Percentiles rank a stretch among this genome's conserved stretches.
Evolutionary conservation across 37 sponge, comb jelly and placozoan genomes (phyloP).

Genomic region (Beroe forskalii): DNA sequence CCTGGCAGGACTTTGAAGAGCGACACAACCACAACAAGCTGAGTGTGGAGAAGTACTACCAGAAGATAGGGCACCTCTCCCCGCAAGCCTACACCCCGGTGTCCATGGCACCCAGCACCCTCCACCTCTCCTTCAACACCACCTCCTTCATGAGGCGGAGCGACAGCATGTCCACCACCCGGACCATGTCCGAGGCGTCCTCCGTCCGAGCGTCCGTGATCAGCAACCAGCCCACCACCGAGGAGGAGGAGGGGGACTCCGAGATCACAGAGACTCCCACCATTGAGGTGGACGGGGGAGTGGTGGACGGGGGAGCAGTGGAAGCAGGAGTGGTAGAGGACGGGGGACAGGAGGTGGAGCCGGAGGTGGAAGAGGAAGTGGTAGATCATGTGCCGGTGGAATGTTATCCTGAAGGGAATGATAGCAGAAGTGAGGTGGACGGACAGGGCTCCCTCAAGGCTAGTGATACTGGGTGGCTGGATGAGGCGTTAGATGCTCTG

Average conservation of each 20-base stretch:
- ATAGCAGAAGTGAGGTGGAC: background rate
- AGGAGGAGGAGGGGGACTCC: background rate
- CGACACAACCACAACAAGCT: conserved; percentile 30
- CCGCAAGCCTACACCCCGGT: background rate
- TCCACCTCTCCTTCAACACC: conserved; percentile 16
- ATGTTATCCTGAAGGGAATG: background rate
- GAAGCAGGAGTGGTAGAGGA: too few relatives aligned
- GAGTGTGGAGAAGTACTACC: conserved; percentile 59
- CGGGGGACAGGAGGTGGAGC: background rate
- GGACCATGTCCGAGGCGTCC: background rate
- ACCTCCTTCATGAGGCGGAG: background rate
- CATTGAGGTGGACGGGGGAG: background rate
- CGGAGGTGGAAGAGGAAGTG: background rate
- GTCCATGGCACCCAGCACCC: conserved; percentile 11
- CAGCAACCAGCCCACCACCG: background rate
- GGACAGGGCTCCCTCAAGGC: background rate
- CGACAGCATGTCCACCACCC: background rate
- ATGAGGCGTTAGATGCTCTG: background rate
- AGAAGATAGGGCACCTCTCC: conserved; percentile 44
- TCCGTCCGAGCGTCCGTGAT: background rate
- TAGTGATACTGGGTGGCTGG: background rate
- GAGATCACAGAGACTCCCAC: background rate
- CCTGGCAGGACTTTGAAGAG: conserved; percentile 51
- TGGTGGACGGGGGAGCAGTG: background rate
- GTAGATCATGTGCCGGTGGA: background rate